phyloP scores from a whole-genome alignment of 2,113 vertebrate species.

The Sclerurus mexicanus region DNA sequence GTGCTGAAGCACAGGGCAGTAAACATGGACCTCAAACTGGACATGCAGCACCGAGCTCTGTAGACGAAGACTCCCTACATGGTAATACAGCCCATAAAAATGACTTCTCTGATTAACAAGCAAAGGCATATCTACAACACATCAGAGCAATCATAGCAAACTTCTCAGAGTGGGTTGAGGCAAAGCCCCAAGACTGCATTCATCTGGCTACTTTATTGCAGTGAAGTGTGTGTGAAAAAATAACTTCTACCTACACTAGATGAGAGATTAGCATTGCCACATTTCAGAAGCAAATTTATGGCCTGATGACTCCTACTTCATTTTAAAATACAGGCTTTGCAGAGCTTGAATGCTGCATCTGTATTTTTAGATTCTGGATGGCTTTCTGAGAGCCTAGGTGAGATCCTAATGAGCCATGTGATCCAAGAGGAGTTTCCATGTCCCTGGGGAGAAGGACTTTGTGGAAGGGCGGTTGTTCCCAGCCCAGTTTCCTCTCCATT shows the following conservation, averaged over 20 bases:
- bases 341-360: not conserved
- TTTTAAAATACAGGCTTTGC: conserved; percentile 12
- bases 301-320: conserved; percentile 26
- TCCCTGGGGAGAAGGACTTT: not conserved
- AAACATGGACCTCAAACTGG: not conserved
- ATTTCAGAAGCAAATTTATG: conserved; percentile 52
- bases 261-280: conserved; percentile 20
- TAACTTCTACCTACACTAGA: conserved; percentile 22
- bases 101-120: not conserved
- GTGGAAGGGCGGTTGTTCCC: not conserved
- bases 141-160: not conserved
- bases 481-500: not conserved
- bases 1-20: not conserved
- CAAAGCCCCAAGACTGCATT: not conserved
- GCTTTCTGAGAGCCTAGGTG: not conserved
- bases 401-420: not conserved
- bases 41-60: not conserved
- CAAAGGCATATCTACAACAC: not conserved
- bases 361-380: not conserved
- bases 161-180: not conserved
- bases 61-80: not conserved
- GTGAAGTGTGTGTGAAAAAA: not conserved
- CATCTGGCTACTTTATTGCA: not conserved
- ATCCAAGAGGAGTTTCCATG: not conserved
- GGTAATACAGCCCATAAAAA: not conserved